A percentile compares a stretch with the other conserved stretches of the same genome.
These are phyloP conservation scores for Mnemiopsis leidyi DNA, from an alignment of 37 sponge, comb jelly and placozoan species.

Conservation along the genomic window DNA sequence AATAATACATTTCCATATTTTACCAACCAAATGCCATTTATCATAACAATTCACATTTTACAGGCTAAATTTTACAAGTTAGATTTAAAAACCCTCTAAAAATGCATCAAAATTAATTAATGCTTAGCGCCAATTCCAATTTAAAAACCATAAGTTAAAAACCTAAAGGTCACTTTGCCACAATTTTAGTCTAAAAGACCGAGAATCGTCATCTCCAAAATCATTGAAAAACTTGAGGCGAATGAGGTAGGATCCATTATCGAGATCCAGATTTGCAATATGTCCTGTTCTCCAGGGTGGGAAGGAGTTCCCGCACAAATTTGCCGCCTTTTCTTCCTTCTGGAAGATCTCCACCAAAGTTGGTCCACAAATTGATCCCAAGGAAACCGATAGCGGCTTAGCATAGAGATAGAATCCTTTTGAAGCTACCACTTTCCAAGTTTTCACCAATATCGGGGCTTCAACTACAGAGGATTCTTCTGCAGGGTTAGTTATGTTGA, in stretches of 20 bases:
- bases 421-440: background rate
- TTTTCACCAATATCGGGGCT: background rate
- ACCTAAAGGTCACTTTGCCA: background rate
- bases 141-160: too few species aligned
- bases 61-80: too few species aligned
- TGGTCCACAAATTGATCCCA: slow-evolving; percentile 38
- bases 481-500: background rate
- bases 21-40: too few species aligned
- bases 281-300: background rate
- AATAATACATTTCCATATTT: too few species aligned
- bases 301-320: slow-evolving; percentile 24
- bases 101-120: too few species aligned
- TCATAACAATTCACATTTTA: too few species aligned
- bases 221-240: slow-evolving; percentile 35
- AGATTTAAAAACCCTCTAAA: too few species aligned
- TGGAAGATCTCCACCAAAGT: background rate
- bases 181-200: background rate
- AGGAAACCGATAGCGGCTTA: background rate
- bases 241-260: background rate
- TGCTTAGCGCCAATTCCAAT: too few species aligned
- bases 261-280: background rate
- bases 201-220: background rate
- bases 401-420: background rate
- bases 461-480: background rate
- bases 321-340: background rate